Base-by-base conservation (phyloP, 2,797 vertebrate species). In the Trachurus trachurus region DNA sequence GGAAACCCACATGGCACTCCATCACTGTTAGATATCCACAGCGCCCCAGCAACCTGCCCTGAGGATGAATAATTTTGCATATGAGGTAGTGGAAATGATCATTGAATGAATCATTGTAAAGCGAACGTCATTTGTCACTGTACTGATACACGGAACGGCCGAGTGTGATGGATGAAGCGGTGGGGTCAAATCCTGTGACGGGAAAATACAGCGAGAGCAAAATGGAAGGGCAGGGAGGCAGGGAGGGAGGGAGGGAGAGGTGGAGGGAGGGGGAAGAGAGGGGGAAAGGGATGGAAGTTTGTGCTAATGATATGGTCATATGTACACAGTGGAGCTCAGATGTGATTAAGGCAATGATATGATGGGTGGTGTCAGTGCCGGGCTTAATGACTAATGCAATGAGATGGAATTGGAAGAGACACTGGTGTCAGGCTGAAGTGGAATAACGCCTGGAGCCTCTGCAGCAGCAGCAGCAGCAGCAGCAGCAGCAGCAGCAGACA, bases 331-430 rank as follows among this genome's bases (percentile, higher is more conserved):
- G 78, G 80, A 87, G 89, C 91, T 95, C 92, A 88, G 90, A 93
- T 93, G 85, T 89, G 91, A 95, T 94, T 94, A 93, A 85, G 88
- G 76, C 74, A 71, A 80, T 82, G 91, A 94, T 92, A 89, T 91
- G 91, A 94, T 87, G 89, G 84, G 89, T 90, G 89, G 90, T 94
- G 90, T 93, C 94, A 93, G 87, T 81, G 87, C 80, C 50, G 78
- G 13, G 87, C 86, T 89, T 92, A 91, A 94, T 95, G 92, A 95
- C 89, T 94, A 92, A 93, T 85, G 87, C 91, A 83, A 66, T 83
- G 88, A 87, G 90, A 91, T 75, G 88, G 86, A 88, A 95, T 93
- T 84, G 87, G 88, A 94, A 84, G 91, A 93, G 92, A 95, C 93
- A 91, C 74, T 76, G 86, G 92, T 93, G 94, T 92, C 90, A 91